A percentile compares a stretch with the other conserved stretches of the same genome.
Evolutionary conservation across 2,888 invertebrate species (phyloP).

Genomic region (Stenolophus ochropezus): DNA sequence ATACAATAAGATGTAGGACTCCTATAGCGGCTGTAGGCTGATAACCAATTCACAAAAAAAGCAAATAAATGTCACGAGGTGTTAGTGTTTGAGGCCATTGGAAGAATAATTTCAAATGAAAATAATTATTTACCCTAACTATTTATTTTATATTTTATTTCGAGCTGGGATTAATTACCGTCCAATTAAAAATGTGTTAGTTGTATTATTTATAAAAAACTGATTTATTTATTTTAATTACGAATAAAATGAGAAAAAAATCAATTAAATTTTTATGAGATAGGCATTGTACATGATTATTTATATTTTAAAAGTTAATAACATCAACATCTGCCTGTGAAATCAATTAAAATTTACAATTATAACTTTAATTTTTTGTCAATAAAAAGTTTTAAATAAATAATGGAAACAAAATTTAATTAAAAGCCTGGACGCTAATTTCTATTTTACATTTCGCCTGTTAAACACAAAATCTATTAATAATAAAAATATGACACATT

Average conservation of each 20-base stretch:
- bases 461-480: conserved; percentile 37
- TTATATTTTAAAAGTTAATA: not conserved
- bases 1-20: too few relatives aligned
- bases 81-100: too few relatives aligned
- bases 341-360: not conserved
- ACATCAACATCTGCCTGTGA: not conserved
- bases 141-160: too few relatives aligned
- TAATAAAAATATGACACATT: conserved; percentile 37
- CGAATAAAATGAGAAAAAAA: not conserved
- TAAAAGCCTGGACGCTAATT: conserved; percentile 8
- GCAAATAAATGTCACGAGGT: too few relatives aligned
- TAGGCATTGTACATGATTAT: not conserved
- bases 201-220: too few relatives aligned
- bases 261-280: not conserved
- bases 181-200: too few relatives aligned
- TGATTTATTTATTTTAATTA: not conserved
- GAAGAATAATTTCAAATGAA: too few relatives aligned
- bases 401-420: conserved; percentile 12
- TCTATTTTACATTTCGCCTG: conserved; percentile 8
- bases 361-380: not conserved
- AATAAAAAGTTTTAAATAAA: conserved; percentile 12
- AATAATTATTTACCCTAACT: too few relatives aligned
- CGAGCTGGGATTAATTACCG: too few relatives aligned
- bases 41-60: too few relatives aligned
- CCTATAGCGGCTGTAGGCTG: too few relatives aligned